These are phyloP conservation scores for Oxycera nigricornis DNA, from an alignment of 2,888 invertebrate species.

Conservation along the genomic window DNA sequence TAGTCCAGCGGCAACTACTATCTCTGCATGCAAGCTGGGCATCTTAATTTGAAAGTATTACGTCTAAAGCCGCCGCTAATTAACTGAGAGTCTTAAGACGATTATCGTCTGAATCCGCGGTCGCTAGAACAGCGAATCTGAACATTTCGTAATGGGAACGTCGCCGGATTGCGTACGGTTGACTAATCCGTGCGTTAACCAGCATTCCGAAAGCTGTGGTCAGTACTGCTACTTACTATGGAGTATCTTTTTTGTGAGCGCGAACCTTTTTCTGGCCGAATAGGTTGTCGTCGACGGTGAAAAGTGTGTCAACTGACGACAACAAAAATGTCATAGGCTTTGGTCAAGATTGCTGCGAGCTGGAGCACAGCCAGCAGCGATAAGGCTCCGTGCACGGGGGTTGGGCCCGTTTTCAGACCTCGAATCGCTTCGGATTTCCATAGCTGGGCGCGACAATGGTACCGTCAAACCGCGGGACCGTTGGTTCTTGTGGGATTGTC, in stretches of 20 bases:
- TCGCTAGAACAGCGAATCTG: neutral
- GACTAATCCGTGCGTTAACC: neutral
- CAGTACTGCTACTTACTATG: neutral
- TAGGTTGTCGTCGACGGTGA: neutral
- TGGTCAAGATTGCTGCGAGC: conserved; percentile 34
- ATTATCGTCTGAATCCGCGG: neutral
- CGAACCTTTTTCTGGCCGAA: neutral
- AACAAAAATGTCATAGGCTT: conserved; percentile 34
- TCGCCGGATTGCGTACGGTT: conserved; percentile 7
- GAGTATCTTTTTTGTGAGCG: neutral
- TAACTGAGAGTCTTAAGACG: conserved; percentile 9
- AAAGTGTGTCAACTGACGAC: conserved; percentile 36
- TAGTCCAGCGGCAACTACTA: too few relatives aligned
- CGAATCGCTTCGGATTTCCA: neutral
- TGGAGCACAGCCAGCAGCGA: neutral
- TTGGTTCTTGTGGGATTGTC: conserved; percentile 31
- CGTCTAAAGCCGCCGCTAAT: neutral
- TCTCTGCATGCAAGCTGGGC: too few relatives aligned
- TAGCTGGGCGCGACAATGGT: conserved; percentile 2
- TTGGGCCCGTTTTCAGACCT: conserved; percentile 13
- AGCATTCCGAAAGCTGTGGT: neutral
- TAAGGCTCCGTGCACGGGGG: neutral
- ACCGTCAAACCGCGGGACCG: conserved; percentile 30
- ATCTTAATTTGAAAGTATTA: neutral
- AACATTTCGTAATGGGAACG: conserved; percentile 23